phyloP scores from a whole-genome alignment of 2,797 vertebrate species.

The Novumbra hubbsi region DNA sequence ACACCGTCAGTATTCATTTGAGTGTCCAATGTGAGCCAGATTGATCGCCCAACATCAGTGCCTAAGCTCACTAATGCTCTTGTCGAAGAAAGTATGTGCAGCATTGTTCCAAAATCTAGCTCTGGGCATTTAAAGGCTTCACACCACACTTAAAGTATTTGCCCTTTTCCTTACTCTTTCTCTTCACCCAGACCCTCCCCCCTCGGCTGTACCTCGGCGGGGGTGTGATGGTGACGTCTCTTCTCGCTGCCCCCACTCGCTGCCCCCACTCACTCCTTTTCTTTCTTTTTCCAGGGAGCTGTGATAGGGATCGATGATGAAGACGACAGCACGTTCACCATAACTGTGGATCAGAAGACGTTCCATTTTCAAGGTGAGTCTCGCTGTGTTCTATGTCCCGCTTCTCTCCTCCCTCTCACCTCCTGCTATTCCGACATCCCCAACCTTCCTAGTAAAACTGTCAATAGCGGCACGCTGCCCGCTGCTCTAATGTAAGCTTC shows the following conservation, averaged over 20 bases:
- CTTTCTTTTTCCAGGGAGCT: constrained; percentile 92
- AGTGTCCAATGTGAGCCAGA: too few relatives aligned
- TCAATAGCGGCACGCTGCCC: constrained; percentile 17
- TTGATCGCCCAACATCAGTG: too few relatives aligned
- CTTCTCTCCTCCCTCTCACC: not conserved
- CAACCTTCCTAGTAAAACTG: constrained; percentile 36
- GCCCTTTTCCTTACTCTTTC: constrained; percentile 43
- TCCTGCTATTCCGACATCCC: constrained; percentile 23
- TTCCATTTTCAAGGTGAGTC: constrained; percentile 99
- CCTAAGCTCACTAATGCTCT: too few relatives aligned
- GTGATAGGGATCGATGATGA: constrained; percentile 99
- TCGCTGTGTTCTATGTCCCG: constrained; percentile 9
- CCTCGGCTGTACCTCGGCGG: constrained; percentile 49
- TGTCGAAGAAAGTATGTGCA: too few relatives aligned
- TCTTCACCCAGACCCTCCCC: constrained; percentile 43
- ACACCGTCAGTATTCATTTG: too few relatives aligned
- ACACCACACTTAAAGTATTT: constrained; percentile 36
- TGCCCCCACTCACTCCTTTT: constrained; percentile 43
- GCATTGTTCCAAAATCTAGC: too few relatives aligned
- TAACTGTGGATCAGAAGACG: constrained; percentile 99
- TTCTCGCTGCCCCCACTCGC: too few relatives aligned
- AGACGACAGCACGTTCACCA: constrained; percentile 99
- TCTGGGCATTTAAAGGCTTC: too few relatives aligned
- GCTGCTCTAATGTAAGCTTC: constrained; percentile 26
- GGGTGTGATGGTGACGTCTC: constrained; percentile 78